Base-by-base conservation (phyloP, 2,888 invertebrate genomes). In the Mechanitis mazaeus region DNA sequence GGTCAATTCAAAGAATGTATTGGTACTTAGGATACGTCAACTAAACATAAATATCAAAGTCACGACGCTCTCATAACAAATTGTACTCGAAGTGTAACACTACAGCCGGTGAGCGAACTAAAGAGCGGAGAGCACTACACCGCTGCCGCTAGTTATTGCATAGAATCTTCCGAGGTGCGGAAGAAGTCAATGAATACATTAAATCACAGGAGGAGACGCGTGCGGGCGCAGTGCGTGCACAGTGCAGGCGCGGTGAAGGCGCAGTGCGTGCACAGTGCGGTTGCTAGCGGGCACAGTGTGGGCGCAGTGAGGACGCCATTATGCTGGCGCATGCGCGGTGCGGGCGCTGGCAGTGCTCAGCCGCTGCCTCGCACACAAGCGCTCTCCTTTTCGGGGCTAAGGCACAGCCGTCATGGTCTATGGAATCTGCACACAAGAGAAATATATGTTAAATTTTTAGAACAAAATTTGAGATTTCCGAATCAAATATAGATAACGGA, bases 1-100 rank as follows among this genome's bases (percentile, higher is more conserved):
- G 90, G 90, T 90, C 87, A 89, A 89, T 88, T 78, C 75, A 87
- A 86, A 90, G 89, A 90, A 90, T 89, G 89, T 90, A 87, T 87
- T 85, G 87, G 86, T 88, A 87, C 87, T 85, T 87, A 87, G 75
- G 84, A 84, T 84, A 85, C 79, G 79, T 82, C 76, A 83, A 87
- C 85, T 84, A 85, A 87, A 85, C 76, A 81, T 83, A 83, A 75
- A 81, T 83, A 77, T 31, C 28, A 50, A 50, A 50, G 77, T 80
- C 79, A 81, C 76, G 75, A 78, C 79, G 78, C 77, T 77, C 77
- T 77, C 76, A 78, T 80, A 80, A 80, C 79, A 81, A 79, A 81
- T 85, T 85, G 85, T 85, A 86, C 85, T 85, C 83, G 83, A 83
- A 74, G 77, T 78, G 20, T 55, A 47, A 57, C 55, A 59, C 55